phyloP scores from a whole-genome alignment of 2,888 invertebrate genomes.

The Erynnis tages region DNA sequence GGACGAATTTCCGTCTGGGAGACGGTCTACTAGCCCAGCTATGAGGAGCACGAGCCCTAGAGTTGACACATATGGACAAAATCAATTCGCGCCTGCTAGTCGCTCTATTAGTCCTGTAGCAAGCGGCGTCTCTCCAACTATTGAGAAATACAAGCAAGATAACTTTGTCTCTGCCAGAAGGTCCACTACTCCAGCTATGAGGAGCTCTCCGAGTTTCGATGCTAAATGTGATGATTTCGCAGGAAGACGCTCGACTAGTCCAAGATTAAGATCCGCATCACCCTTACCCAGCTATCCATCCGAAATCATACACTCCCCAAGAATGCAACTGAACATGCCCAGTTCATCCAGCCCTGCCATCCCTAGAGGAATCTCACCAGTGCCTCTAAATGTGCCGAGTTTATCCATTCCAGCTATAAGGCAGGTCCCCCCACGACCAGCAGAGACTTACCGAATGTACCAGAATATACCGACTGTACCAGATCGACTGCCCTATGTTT shows the following conservation, averaged over 20 bases:
- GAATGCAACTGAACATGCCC: not conserved
- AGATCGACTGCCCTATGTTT: too few relatives aligned
- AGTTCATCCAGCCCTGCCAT: slow-evolving; percentile 1
- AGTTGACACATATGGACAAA: too few relatives aligned
- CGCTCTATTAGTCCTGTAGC: too few relatives aligned
- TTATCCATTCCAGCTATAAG: slow-evolving; percentile 4
- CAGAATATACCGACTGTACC: not conserved
- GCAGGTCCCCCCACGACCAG: not conserved
- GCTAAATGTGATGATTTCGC: too few relatives aligned
- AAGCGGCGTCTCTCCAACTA: too few relatives aligned
- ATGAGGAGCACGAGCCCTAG: too few relatives aligned
- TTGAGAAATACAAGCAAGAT: too few relatives aligned
- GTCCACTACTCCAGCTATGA: too few relatives aligned
- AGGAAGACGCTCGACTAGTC: slow-evolving; percentile 1
- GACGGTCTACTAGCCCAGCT: too few relatives aligned
- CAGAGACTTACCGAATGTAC: not conserved
- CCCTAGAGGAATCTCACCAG: not conserved
- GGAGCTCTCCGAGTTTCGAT: too few relatives aligned
- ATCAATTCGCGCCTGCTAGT: not conserved
- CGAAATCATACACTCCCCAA: not conserved
- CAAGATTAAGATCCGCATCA: not conserved
- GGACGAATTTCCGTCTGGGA: too few relatives aligned
- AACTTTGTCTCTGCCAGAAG: too few relatives aligned
- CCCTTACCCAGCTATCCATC: not conserved
- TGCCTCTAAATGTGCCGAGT: not conserved